Conservation (phyloP, 1,140 invertebrate species). For the Nymphalis io region DNA sequence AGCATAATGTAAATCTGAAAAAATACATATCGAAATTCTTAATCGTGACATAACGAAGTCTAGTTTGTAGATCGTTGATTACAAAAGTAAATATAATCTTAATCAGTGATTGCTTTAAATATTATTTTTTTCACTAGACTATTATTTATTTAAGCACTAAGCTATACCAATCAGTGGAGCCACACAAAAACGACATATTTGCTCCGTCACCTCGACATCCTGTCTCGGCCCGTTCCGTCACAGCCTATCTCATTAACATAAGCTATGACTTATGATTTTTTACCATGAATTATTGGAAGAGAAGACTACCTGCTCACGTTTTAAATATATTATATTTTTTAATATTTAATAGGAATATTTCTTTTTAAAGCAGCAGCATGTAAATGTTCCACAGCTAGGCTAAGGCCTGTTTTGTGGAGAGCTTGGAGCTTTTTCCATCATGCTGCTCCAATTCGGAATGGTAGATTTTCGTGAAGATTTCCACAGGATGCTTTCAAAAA, state of each 20-base stretch:
- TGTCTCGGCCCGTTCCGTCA: constrained; percentile 26
- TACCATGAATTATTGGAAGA: constrained; percentile 8
- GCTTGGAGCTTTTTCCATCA: too few relatives aligned
- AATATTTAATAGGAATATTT: too few relatives aligned
- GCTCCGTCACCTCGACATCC: constrained; percentile 32
- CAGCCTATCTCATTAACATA: constrained; percentile 35
- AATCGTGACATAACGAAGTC: too few relatives aligned
- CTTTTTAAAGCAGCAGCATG: too few relatives aligned
- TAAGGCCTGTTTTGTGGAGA: too few relatives aligned
- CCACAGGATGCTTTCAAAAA: too few relatives aligned
- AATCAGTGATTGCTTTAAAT: neutral
- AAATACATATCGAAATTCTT: too few relatives aligned
- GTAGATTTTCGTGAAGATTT: too few relatives aligned
- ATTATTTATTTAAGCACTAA: constrained; percentile 19
- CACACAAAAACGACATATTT: constrained; percentile 19
- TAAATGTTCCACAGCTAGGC: too few relatives aligned
- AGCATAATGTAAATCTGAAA: too few relatives aligned
- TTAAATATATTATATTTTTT: neutral
- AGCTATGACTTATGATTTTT: constrained; percentile 25
- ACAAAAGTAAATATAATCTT: neutral
- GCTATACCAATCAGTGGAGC: constrained; percentile 21
- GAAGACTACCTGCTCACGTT: neutral
- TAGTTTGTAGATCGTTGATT: too few relatives aligned
- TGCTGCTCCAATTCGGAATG: too few relatives aligned
- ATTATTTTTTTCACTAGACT: constrained; percentile 2